Evolutionary conservation across 2,888 invertebrate species (phyloP), one percentile per base, ranked within the genome.

Genomic region (Chloroclystis v-ata): DNA sequence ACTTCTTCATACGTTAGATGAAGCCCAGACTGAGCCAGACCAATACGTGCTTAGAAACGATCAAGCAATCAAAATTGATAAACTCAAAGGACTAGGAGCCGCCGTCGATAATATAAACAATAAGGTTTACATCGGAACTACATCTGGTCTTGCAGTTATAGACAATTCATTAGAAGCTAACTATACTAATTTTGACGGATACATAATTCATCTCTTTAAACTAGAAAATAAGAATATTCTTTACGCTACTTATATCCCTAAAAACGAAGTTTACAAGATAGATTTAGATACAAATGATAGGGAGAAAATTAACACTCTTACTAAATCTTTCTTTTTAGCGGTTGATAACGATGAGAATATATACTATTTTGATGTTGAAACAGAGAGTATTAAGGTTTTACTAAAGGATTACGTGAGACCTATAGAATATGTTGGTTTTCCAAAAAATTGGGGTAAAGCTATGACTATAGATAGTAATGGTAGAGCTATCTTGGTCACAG

Each of bases 1-100:
- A 0, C 45, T 87, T 29, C 54, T 86, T 14, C 78, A 82, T 55
- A 63, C 83, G 9, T n/a, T n/a, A n/a, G 84, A 85, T 12, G 65
- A 81, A 4, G 68, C 80, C 1, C 85, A 86, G 52, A 87, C 87
- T 0, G 78, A 69, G 69, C 86, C 86, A 86, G 86, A 85, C 25
- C 86, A 86, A 50, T 86, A 84, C 13, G 51, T 83, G 1, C 50
- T 86, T 1, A 74, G 72, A 47, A 60, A 77, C 9, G 73, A 76
- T 12, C 64, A 65, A 49, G 75, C 82, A 0, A 74, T 77, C 1
- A 78, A 75, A 71, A 74, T 86, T 25, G 75, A 80, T 7, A 76
- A 79, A 41, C 55, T 86, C 0, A 77, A 77, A 1, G 87, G 86
- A 0, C 86, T 86, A 64, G 75, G 83, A 0, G 75, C 84, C 0